phyloP scores from a whole-genome alignment of 2,888 invertebrate species.

The Gortyna flavago region DNA sequence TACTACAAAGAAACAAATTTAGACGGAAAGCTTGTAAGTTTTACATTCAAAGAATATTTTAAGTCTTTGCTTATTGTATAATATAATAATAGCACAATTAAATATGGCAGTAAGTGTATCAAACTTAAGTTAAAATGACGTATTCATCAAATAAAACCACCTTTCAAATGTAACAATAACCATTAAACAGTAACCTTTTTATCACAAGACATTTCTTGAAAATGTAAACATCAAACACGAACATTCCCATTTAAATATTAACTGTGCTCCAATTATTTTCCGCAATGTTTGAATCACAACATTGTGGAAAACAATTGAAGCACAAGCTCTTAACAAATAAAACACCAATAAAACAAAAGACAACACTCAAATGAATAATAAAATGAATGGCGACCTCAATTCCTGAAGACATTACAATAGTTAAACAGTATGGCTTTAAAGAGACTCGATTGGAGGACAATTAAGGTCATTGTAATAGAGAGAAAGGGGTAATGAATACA shows the following conservation, averaged over 20 bases:
- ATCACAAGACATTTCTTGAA: constrained; percentile 19
- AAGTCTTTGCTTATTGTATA: too few species aligned
- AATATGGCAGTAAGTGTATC: too few species aligned
- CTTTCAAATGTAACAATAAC: neutral
- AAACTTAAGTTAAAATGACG: neutral
- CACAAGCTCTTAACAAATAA: constrained; percentile 39
- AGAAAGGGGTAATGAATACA: constrained; percentile 60
- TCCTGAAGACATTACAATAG: constrained; percentile 49
- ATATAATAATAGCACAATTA: too few species aligned
- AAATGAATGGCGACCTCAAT: constrained; percentile 44
- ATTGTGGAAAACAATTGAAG: constrained; percentile 29
- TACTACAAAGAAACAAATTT: too few species aligned
- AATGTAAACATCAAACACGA: constrained; percentile 4
- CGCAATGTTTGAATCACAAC: neutral
- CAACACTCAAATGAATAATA: constrained; percentile 43
- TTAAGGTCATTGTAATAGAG: constrained; percentile 58
- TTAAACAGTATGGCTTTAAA: constrained; percentile 47
- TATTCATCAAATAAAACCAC: constrained; percentile 1
- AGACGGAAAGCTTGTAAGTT: too few species aligned
- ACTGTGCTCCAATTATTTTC: constrained; percentile 1
- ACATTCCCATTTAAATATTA: constrained; percentile 25
- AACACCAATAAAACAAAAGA: constrained; percentile 52
- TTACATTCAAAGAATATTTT: too few species aligned
- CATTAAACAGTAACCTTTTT: neutral
- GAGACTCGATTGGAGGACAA: constrained; percentile 49